Percentiles rank a stretch among this genome's conserved stretches.
Conservation (phyloP, 2,888 invertebrate species). For the Chorisops tibialis region DNA sequence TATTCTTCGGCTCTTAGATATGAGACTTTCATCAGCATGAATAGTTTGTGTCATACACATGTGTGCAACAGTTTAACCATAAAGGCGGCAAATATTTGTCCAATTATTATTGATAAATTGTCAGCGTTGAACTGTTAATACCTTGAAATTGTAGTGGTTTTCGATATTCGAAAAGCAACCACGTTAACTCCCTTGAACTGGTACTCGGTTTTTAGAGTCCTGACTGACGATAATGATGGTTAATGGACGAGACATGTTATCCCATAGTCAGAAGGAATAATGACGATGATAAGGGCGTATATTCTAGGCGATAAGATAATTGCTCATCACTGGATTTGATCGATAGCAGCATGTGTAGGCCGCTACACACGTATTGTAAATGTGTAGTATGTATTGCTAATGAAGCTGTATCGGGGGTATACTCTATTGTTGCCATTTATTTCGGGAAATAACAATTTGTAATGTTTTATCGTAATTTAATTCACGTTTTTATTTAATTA, state of each 20-base stretch:
- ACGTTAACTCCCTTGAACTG: constrained; percentile 1
- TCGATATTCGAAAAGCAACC: background rate
- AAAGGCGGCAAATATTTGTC: constrained; percentile 14
- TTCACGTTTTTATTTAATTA: too few relatives aligned
- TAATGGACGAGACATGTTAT: constrained; percentile 8
- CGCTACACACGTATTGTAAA: too few relatives aligned
- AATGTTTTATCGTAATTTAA: too few relatives aligned
- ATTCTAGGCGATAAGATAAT: background rate
- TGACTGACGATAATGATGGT: background rate
- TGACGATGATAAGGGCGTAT: background rate
- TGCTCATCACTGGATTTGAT: constrained; percentile 11
- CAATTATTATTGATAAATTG: constrained; percentile 13
- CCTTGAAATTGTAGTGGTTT: background rate
- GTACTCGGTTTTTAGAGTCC: background rate
- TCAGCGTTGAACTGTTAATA: background rate
- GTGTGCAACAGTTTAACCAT: constrained; percentile 21
- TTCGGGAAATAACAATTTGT: too few relatives aligned
- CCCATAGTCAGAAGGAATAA: background rate
- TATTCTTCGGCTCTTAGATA: too few relatives aligned
- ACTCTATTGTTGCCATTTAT: too few relatives aligned
- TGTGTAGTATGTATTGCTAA: too few relatives aligned
- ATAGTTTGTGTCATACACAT: background rate
- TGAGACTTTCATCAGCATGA: too few relatives aligned
- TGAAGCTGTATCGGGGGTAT: too few relatives aligned
- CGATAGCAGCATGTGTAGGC: too few relatives aligned